Evolutionary conservation across 1,140 invertebrate genomes (phyloP), one percentile per base, ranked within the genome.

Genomic region (Geopemphigus sp.): DNA sequence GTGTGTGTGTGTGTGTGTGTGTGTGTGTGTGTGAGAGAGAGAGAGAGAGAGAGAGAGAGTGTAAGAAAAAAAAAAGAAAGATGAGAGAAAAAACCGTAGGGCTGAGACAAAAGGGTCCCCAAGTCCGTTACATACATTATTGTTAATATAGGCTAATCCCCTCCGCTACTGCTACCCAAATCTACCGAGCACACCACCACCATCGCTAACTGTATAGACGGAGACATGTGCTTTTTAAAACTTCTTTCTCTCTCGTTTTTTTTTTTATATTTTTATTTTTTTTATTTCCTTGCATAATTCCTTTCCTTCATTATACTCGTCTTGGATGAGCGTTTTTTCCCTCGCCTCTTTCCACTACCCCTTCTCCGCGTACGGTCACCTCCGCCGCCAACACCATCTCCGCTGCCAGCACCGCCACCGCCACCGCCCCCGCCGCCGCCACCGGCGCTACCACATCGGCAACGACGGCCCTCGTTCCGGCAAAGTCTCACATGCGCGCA

Each of bases 401-500:
- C 47, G 47, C 66, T 24, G 15, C n/a, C 39, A 22, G 12, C 63
- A 6, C 39, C 2, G 6, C n/a, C 64, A 4, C 12, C n/a, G 15
- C 15, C 47, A 22, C 66, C 47, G 15, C n/a, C 26, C 61, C 26
- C 32, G n/a, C n/a, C 63, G 1, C 39, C 2, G 6, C n/a, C 64
- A 4, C 12, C n/a, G 15, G 10, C 47, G 47, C 66, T 24, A 8
- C n/a, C 26, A 26, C 26, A n/a, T 32, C 64, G 22, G 29, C 26
- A 24, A 24, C 50, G 17, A 15, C 24, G 68, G 66, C 39, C 66
- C 66, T 68, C 66, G 66, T 68, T 53, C 68, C 47, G 57, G 57
- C 74, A 78, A 63, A 61, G 70, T 81, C 81, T 81, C 81, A 81
- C 81, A 81, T 81, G 81, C 81, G 81, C 81, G 81, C 73, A 81